These are phyloP conservation scores for Eidolon dupreanum DNA, from an alignment of 2,797 vertebrate genomes.

Conservation along the genomic window DNA sequence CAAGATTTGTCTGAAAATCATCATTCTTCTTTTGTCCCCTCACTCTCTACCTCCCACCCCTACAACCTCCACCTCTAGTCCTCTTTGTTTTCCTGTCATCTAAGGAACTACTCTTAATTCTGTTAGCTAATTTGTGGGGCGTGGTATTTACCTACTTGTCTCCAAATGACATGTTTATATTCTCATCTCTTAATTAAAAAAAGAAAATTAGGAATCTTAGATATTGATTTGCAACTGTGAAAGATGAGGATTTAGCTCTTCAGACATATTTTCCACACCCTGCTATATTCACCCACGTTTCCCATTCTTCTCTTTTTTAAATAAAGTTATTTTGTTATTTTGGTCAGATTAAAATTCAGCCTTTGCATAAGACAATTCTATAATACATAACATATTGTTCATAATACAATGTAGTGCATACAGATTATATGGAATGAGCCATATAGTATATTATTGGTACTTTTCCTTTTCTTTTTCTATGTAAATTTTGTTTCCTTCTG, in stretches of 20 bases:
- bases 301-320: neutral
- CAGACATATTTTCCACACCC: neutral
- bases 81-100: neutral
- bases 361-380: neutral
- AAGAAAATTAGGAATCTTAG: neutral
- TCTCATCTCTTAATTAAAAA: neutral
- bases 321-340: neutral
- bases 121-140: neutral
- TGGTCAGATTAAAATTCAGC: neutral
- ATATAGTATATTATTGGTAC: neutral
- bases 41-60: rapidly evolving
- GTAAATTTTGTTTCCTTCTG: neutral
- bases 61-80: neutral
- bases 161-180: neutral
- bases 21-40: neutral
- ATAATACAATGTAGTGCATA: neutral
- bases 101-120: neutral
- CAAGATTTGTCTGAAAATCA: neutral
- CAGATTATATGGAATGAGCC: neutral
- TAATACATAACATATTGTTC: neutral
- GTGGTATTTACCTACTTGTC: neutral
- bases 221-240: neutral
- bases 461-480: neutral
- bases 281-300: neutral
- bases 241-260: slow-evolving; percentile 2